phyloP scores from a whole-genome alignment of 2,113 vertebrate genomes.

The Entosphenus tridentatus region DNA sequence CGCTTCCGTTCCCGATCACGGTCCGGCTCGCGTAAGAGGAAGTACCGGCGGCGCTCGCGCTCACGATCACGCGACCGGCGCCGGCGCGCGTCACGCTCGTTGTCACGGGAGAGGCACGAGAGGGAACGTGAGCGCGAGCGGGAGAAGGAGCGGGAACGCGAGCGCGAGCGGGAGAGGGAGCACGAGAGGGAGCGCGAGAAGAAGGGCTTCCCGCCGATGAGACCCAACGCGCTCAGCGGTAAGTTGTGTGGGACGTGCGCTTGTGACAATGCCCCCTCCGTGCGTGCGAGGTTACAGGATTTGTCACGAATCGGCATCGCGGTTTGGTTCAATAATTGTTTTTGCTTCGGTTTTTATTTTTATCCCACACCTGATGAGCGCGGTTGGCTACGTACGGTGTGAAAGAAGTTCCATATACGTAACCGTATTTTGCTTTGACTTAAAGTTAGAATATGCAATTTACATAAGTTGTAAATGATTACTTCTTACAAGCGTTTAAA shows the following conservation, averaged over 20 bases:
- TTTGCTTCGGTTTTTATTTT: no score
- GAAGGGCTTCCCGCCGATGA: constrained; percentile 70
- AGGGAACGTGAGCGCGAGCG: constrained; percentile 19
- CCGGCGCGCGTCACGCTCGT: constrained; percentile 1
- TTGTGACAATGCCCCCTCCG: no score
- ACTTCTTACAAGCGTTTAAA: no score
- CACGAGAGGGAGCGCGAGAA: constrained; percentile 86
- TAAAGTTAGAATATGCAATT: no score
- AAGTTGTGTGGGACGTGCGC: constrained; percentile 10
- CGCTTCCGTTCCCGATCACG: constrained; percentile 74
- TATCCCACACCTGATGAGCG: no score
- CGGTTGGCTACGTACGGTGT: no score
- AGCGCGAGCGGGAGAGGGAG: constrained; percentile 35
- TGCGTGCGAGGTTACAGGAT: no score
- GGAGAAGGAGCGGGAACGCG: constrained; percentile 24
- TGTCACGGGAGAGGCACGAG: constrained; percentile 3
- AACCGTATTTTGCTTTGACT: no score
- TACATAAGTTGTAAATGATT: no score
- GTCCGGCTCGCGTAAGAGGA: constrained; percentile 80
- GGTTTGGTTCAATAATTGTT: no score
- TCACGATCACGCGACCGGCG: constrained; percentile 37
- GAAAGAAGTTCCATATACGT: no score
- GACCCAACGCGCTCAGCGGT: constrained; percentile 85
- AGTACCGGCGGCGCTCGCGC: constrained; percentile 73
- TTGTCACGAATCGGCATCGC: no score